Evolutionary conservation across 64 coral and sea anemone genomes (phyloP).

Genomic region (Hydrozoanthus tunicans): DNA sequence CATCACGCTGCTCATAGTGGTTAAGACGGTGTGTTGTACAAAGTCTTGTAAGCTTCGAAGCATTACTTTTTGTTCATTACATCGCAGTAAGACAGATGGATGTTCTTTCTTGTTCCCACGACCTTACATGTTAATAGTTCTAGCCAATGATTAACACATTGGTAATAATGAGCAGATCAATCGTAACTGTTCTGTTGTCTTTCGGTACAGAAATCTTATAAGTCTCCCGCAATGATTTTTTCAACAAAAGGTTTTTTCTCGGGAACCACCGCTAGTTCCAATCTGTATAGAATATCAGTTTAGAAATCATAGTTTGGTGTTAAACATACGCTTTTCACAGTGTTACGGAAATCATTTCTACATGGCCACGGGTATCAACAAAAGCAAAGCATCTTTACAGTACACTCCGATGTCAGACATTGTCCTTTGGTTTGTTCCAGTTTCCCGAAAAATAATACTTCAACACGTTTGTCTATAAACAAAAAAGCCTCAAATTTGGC

Average conservation of each 20-base stretch:
- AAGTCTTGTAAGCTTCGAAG: slow-evolving; percentile 12
- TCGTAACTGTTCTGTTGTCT: slow-evolving; percentile 29
- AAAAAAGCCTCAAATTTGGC: too few relatives aligned
- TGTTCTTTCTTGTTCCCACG: slow-evolving; percentile 21
- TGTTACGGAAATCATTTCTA: too few relatives aligned
- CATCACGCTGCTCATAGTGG: neutral
- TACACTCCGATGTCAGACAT: too few relatives aligned
- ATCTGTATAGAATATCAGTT: neutral
- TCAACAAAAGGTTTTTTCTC: neutral
- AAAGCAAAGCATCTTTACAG: too few relatives aligned
- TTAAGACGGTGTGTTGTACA: slow-evolving; percentile 29
- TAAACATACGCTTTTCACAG: too few relatives aligned
- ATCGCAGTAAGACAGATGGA: slow-evolving; percentile 2
- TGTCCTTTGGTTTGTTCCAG: too few relatives aligned
- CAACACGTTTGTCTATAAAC: too few relatives aligned
- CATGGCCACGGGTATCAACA: too few relatives aligned
- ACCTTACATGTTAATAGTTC: slow-evolving; percentile 39
- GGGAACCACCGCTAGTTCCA: neutral
- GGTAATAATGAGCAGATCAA: slow-evolving; percentile 50
- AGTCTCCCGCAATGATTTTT: slow-evolving; percentile 31
- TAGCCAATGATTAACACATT: slow-evolving; percentile 43
- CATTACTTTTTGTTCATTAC: slow-evolving; percentile 41
- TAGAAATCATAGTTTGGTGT: neutral
- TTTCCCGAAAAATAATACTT: too few relatives aligned
- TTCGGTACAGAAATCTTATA: neutral